Percentiles rank a stretch among this genome's conserved stretches.
These are phyloP conservation scores for Drosophila diplacantha DNA, from an alignment of 2,888 invertebrate species.

Conservation along the genomic window DNA sequence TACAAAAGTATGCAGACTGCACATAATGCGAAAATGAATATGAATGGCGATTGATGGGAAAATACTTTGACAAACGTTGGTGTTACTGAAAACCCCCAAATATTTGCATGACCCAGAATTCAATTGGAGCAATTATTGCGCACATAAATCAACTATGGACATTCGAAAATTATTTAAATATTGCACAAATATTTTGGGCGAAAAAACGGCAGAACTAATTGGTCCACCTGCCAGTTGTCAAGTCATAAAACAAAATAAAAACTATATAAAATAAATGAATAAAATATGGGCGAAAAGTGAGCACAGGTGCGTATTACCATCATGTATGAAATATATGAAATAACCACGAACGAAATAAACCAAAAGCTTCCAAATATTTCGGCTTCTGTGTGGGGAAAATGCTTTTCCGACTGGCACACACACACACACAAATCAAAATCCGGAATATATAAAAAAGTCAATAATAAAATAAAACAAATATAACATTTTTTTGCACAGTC, in stretches of 20 bases:
- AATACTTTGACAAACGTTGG: conserved; percentile 11
- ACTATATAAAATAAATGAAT: conserved; percentile 20
- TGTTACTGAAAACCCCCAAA: conserved; percentile 1
- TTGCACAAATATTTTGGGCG: conserved; percentile 16
- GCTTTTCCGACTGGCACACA: conserved; percentile 10
- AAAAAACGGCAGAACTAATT: conserved; percentile 54
- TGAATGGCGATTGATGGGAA: conserved; percentile 13
- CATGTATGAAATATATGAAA: conserved; percentile 35
- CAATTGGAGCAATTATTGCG: conserved; percentile 52
- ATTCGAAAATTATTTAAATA: conserved; percentile 42
- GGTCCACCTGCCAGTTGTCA: conserved; percentile 50
- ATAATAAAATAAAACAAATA: conserved; percentile 4
- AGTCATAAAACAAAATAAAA: conserved; percentile 43
- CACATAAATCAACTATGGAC: conserved; percentile 52
- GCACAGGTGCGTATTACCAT: conserved; percentile 46
- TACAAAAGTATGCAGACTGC: conserved; percentile 14
- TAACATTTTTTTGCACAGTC: conserved; percentile 36
- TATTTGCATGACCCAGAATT: conserved; percentile 23
- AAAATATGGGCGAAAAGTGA: conserved; percentile 32
- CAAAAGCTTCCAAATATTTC: conserved; percentile 18
- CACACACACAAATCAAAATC: conserved; percentile 16
- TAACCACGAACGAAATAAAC: conserved; percentile 19
- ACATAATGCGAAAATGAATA: conserved; percentile 27
- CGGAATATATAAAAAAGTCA: conserved; percentile 14
- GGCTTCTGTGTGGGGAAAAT: conserved; percentile 18